A percentile compares a stretch with the other conserved stretches of the same genome.
phyloP scores from a whole-genome alignment of 2,888 invertebrate species.

The Dolomedes plantarius region DNA sequence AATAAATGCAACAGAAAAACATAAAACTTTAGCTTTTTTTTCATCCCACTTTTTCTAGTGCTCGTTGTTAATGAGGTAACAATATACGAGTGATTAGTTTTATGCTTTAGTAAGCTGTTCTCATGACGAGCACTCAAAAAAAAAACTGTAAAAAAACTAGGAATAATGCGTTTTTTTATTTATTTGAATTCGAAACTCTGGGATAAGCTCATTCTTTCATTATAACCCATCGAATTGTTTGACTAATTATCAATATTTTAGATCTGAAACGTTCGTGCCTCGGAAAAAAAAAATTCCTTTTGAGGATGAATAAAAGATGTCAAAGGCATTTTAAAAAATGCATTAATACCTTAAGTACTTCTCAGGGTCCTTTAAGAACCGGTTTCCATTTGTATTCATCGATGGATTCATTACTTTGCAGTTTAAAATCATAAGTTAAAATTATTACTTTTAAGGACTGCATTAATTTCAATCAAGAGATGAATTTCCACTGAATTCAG shows the following conservation, averaged over 20 bases:
- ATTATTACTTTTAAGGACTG: neutral
- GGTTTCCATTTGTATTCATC: neutral
- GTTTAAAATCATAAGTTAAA: neutral
- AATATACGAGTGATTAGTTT: conserved; percentile 12
- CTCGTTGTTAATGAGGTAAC: conserved; percentile 10
- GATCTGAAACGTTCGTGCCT: neutral
- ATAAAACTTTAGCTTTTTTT: neutral
- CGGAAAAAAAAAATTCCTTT: neutral
- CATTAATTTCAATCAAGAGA: too few species aligned
- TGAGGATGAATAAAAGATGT: neutral
- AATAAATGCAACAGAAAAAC: conserved; percentile 12
- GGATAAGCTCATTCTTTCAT: conserved; percentile 1
- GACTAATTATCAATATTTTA: conserved; percentile 13
- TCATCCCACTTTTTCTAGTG: neutral
- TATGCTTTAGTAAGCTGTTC: conserved; percentile 14
- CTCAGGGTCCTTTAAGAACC: neutral
- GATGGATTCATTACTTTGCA: neutral
- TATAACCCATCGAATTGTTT: neutral
- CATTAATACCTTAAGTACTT: neutral
- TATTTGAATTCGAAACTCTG: neutral
- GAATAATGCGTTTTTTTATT: neutral
- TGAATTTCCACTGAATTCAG: too few species aligned
- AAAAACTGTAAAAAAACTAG: too few species aligned
- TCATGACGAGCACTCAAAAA: neutral
- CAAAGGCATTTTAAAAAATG: neutral